phyloP scores from a whole-genome alignment of 2,888 invertebrate genomes.

The Ceriagrion tenellum region DNA sequence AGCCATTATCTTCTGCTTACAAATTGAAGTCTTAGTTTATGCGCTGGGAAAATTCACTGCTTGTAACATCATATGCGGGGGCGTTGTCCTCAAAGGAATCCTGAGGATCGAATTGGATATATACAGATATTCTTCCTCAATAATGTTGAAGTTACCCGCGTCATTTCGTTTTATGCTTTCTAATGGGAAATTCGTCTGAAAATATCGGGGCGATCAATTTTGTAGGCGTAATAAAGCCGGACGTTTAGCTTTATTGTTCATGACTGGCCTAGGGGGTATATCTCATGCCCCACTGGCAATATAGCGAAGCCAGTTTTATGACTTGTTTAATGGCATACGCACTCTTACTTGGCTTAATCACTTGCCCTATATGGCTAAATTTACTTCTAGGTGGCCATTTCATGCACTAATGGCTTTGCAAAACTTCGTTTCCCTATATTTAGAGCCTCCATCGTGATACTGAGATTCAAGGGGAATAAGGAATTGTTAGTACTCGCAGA shows the following conservation, averaged over 20 bases:
- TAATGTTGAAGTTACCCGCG: neutral
- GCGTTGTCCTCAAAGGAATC: neutral
- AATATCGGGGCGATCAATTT: neutral
- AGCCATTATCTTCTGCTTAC: too few species aligned
- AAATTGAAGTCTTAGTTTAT: too few species aligned
- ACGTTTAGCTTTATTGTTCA: neutral
- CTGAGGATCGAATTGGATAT: neutral
- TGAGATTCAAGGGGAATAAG: too few species aligned
- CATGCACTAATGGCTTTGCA: neutral
- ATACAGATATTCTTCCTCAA: neutral
- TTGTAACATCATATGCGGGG: too few species aligned
- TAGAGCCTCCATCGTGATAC: neutral
- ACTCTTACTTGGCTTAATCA: neutral
- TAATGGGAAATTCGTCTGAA: neutral
- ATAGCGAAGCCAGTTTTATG: neutral
- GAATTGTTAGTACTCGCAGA: too few species aligned
- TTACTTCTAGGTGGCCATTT: neutral
- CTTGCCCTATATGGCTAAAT: neutral
- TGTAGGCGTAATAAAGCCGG: neutral
- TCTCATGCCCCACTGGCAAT: neutral
- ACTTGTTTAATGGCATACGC: constrained; percentile 39
- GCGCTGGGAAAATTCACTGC: too few species aligned
- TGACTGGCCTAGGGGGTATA: neutral
- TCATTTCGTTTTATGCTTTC: neutral
- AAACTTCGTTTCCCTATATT: neutral